phyloP scores from a whole-genome alignment of 2,888 invertebrate species.

The Melanostoma scalare region DNA sequence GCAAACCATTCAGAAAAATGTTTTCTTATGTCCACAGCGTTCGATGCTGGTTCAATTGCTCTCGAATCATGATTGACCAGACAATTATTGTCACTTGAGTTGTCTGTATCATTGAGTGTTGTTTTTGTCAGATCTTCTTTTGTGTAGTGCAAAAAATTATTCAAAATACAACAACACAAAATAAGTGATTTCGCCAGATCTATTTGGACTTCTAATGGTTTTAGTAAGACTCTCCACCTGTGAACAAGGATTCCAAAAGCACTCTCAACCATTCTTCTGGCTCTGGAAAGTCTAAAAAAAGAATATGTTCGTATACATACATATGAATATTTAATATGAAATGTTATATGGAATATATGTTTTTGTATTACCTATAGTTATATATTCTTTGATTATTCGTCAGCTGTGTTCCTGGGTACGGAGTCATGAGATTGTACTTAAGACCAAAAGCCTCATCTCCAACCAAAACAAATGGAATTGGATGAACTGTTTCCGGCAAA shows the following conservation, averaged over 20 bases:
- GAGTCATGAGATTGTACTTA: not conserved
- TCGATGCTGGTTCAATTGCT: too few relatives aligned
- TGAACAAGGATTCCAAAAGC: not conserved
- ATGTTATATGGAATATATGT: not conserved
- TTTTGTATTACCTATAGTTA: not conserved
- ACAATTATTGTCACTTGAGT: not conserved
- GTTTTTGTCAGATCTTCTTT: too few relatives aligned
- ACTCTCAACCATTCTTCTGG: not conserved
- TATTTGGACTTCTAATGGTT: too few relatives aligned
- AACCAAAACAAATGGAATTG: not conserved
- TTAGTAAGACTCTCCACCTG: too few relatives aligned
- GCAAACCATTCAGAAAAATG: conserved; percentile 9
- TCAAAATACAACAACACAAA: too few relatives aligned
- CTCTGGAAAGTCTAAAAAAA: conserved; percentile 2
- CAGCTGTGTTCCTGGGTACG: not conserved
- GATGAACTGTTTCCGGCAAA: not conserved
- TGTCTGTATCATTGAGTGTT: not conserved
- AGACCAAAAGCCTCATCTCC: not conserved
- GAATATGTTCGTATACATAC: not conserved
- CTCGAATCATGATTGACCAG: too few relatives aligned
- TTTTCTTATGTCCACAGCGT: not conserved
- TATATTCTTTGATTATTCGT: too few relatives aligned
- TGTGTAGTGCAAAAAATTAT: too few relatives aligned
- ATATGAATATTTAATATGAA: not conserved
- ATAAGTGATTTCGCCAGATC: too few relatives aligned